Base-by-base conservation (phyloP, 2,797 vertebrate species). In the Kryptolebias ocellatus region DNA sequence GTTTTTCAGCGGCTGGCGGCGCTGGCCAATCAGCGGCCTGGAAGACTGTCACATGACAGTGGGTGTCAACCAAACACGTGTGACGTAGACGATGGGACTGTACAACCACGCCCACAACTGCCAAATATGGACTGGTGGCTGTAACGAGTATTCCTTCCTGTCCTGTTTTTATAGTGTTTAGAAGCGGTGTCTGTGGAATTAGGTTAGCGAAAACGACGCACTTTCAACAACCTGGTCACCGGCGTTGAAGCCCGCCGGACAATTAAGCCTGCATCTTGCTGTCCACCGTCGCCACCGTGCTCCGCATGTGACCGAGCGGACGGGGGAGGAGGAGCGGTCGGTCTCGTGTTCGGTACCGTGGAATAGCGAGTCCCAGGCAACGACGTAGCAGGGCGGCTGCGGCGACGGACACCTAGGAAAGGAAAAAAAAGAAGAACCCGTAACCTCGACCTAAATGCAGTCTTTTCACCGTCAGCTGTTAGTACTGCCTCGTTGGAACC, bases 341-440 rank as follows among this genome's bases (percentile, higher is more conserved):
- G 91, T 93, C 92, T 74, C 90, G 92, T 93, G 93, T 80, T 76
- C 63, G 1, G 83, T 67, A 89, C 85, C 88, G 92, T 93, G 91
- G 87, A 81, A 78, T 78, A 72, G 63, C 1, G 76, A 67, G 68
- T 79, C 74, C 76, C 58, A 54, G 75, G 27, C 17, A 17, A 4
- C 57, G 15, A 12, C 52, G 53, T 15, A 74, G 67, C 63, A 42
- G 62, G 28, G 34, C 49, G 34, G 37, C 28, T 28, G 17, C 49
- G 52, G 27, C 46, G 0, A 4, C 65, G 8, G 28, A 34, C 28
- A 24, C 51, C 59, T 34, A 64, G 42, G 20, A 3, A 17, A 11
- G 24, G 2, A 20, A 16, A 29, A 27, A 29, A 0, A 34, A 60
- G 50, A 54, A 20, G 5, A 20, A 20, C 14, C 20, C 46, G 16